phyloP scores from a whole-genome alignment of 2,113 vertebrate species.

The Coryphaenoides rupestris region DNA sequence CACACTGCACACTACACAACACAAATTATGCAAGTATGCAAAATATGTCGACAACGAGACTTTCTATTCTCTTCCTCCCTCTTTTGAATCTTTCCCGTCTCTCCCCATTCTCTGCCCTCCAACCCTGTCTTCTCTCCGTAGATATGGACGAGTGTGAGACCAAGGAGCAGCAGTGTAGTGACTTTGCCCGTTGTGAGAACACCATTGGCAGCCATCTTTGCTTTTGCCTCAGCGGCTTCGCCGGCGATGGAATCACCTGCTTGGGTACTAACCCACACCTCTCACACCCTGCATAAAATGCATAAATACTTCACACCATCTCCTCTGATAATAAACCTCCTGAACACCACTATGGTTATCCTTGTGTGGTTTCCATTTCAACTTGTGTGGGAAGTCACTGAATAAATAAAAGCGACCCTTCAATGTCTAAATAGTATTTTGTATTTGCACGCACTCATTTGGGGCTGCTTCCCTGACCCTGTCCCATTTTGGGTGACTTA shows the following conservation, averaged over 20 bases:
- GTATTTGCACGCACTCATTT: conserved; percentile 23
- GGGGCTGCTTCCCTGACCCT: conserved; percentile 72
- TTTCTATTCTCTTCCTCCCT: no score
- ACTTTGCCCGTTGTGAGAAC: conserved; percentile 73
- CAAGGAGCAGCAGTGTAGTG: conserved; percentile 62
- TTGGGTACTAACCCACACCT: conserved; percentile 58
- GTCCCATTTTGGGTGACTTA: conserved; percentile 82
- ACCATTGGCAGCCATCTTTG: conserved; percentile 70
- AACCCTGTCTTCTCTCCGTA: conserved; percentile 23
- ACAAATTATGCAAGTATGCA: no score
- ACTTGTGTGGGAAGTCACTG: no score
- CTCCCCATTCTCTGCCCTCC: background rate
- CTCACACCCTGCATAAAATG: background rate
- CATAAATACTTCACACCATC: no score
- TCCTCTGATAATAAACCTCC: background rate
- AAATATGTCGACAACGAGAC: no score
- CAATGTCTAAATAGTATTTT: background rate
- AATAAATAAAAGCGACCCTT: no score
- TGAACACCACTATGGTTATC: background rate
- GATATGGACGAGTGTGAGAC: conserved; percentile 77
- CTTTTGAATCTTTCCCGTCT: no score
- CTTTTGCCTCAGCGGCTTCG: conserved; percentile 73
- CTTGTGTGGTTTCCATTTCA: background rate
- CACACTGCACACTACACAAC: background rate
- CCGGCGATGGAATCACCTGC: conserved; percentile 75